Evolutionary conservation across 2,113 vertebrate genomes (phyloP).

Genomic region (Misgurnus mizolepis): DNA sequence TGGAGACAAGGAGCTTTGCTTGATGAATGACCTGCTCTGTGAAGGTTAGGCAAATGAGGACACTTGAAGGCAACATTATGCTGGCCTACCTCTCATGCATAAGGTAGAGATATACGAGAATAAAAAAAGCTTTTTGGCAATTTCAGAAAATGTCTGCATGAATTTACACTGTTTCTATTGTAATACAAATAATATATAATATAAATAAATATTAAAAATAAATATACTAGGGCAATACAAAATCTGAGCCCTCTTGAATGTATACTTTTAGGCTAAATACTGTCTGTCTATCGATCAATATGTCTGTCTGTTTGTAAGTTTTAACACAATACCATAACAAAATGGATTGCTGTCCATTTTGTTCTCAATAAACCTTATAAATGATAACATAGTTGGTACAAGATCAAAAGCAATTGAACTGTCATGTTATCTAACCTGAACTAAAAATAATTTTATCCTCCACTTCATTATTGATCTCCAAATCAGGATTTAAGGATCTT

Average conservation of each 20-base stretch:
- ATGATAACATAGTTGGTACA: not conserved
- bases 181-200: no score
- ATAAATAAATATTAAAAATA: no score
- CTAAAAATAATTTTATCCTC: constrained; percentile 31
- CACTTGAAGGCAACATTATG: constrained; percentile 63
- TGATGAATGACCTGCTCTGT: constrained; percentile 67
- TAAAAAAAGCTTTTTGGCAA: no score
- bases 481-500: constrained; percentile 20
- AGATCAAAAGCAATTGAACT: constrained; percentile 24
- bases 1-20: constrained; percentile 40
- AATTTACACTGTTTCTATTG: no score
- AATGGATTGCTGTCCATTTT: not conserved
- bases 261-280: no score
- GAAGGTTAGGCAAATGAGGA: constrained; percentile 68
- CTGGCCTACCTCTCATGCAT: constrained; percentile 56
- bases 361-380: not conserved
- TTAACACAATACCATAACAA: no score
- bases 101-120: no score
- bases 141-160: no score
- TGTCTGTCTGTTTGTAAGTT: no score
- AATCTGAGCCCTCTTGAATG: no score
- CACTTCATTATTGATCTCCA: constrained; percentile 30
- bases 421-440: not conserved
- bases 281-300: no score
- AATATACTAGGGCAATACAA: no score